Conservation (phyloP, 2,113 vertebrate genomes). For the Spea multiplicata region DNA sequence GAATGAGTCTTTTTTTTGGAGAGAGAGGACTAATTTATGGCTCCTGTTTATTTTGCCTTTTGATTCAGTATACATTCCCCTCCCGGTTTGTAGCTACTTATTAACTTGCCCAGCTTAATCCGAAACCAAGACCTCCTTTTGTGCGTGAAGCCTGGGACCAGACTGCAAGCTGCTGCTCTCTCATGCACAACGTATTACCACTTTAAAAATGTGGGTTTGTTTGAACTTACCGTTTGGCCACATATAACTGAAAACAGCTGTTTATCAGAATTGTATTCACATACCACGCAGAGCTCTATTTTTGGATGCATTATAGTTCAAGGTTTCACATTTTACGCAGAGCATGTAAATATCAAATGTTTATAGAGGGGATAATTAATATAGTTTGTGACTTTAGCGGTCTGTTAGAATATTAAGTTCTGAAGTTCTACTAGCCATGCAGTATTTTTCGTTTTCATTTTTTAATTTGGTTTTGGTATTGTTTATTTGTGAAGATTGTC, state of each 20-base stretch:
- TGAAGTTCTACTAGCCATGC: too few relatives aligned
- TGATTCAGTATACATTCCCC: neutral
- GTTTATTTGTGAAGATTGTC: too few relatives aligned
- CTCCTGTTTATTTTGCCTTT: neutral
- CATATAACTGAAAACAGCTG: slow-evolving; percentile 9
- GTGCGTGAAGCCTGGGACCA: neutral
- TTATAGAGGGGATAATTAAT: neutral
- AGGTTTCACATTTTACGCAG: neutral
- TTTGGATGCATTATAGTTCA: neutral
- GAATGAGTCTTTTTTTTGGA: neutral
- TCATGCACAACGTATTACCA: neutral
- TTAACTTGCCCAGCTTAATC: neutral
- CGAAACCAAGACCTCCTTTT: neutral
- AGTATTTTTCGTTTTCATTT: too few relatives aligned
- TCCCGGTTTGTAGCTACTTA: neutral
- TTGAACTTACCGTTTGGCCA: neutral
- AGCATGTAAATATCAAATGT: neutral
- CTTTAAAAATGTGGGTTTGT: neutral
- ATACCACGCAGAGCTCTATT: neutral
- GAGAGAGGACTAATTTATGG: neutral
- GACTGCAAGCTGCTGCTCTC: neutral
- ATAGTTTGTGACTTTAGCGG: neutral
- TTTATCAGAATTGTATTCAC: neutral
- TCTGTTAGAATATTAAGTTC: neutral
- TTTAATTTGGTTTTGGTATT: too few relatives aligned